These are phyloP conservation scores for Planococcus citri DNA, from an alignment of 1,140 invertebrate genomes.

Conservation along the genomic window DNA sequence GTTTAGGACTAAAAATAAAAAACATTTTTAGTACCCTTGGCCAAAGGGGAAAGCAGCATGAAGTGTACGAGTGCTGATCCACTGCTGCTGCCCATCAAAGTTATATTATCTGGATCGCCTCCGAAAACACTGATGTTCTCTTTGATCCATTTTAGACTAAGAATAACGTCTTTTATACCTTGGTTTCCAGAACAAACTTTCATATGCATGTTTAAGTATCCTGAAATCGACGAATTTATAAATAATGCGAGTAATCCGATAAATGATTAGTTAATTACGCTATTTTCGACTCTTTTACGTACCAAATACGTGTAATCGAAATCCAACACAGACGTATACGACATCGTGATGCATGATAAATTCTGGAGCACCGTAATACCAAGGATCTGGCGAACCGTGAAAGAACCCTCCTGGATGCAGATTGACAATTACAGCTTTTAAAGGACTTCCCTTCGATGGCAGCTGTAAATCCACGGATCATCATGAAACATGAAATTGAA, in stretches of 20 bases:
- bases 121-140: conserved; percentile 67
- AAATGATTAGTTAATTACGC: no score
- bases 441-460: not conserved
- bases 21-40: no score
- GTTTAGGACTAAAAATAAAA: no score
- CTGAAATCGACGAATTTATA: no score
- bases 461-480: no score
- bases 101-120: conserved; percentile 64
- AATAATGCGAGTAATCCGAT: no score
- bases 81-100: conserved; percentile 70
- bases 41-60: conserved; percentile 41
- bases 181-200: conserved; percentile 40
- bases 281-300: no score
- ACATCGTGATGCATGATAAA: not conserved
- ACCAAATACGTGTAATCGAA: not conserved
- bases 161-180: conserved; percentile 58
- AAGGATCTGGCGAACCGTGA: not conserved
- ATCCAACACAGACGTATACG: not conserved
- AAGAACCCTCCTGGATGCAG: not conserved
- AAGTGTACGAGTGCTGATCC: conserved; percentile 75
- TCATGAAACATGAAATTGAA: not conserved
- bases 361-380: not conserved
- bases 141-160: conserved; percentile 60
- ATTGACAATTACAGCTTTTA: not conserved
- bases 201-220: no score